phyloP scores from a whole-genome alignment of 2,797 vertebrate species.

The Neomorphus geoffroyi region DNA sequence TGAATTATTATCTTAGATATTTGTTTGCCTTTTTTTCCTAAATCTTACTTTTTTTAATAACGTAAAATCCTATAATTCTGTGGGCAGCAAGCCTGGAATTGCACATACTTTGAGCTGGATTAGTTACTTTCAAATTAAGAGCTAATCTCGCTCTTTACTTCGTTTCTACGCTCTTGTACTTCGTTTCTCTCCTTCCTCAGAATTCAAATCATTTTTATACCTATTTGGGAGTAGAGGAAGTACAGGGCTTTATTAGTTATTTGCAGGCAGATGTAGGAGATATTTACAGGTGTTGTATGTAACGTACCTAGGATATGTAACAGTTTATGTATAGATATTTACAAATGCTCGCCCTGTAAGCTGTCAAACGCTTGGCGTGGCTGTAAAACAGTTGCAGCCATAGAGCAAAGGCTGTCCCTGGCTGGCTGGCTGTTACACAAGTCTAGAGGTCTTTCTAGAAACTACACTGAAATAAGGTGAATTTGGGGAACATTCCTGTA shows the following conservation, averaged over 20 bases:
- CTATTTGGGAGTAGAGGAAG: neutral
- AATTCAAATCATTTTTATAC: neutral
- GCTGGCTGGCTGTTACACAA: neutral
- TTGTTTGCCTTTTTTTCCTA: neutral
- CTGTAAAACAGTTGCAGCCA: neutral
- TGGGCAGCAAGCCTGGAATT: constrained; percentile 7
- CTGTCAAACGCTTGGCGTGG: rapidly evolving
- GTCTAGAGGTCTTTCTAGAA: neutral
- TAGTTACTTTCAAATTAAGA: neutral
- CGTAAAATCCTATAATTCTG: neutral
- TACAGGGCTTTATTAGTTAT: neutral
- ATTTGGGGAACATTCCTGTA: neutral
- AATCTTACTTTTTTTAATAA: neutral
- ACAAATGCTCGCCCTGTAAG: rapidly evolving
- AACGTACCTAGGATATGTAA: too few species aligned
- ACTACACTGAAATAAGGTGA: neutral
- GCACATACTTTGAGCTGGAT: neutral
- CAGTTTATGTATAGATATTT: neutral
- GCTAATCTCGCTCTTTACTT: too few species aligned
- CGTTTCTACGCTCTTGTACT: neutral
- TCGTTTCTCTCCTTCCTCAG: neutral
- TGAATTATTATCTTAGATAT: neutral
- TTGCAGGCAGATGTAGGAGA: too few species aligned
- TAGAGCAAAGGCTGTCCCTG: neutral
- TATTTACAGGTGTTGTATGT: too few species aligned